A percentile compares a stretch with the other conserved stretches of the same genome.
Evolutionary conservation across 2,797 vertebrate genomes (phyloP).

Genomic region (Sebastes itinus): DNA sequence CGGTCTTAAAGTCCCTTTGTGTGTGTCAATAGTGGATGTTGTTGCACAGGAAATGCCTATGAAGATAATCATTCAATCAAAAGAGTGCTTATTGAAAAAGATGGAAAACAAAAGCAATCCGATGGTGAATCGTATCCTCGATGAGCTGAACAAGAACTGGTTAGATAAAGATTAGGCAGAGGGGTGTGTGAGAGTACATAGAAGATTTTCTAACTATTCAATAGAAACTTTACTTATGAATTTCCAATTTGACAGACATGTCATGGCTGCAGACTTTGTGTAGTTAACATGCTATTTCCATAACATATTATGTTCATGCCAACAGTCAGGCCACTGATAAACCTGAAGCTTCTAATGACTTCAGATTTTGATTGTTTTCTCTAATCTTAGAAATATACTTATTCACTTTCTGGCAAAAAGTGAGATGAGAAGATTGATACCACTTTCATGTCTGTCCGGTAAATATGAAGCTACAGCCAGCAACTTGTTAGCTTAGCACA

Average conservation of each 20-base stretch:
- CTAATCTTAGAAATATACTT: not conserved
- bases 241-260: not conserved
- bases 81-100: constrained; percentile 5
- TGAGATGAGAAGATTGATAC: not conserved
- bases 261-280: not conserved
- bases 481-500: not conserved
- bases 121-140: not conserved
- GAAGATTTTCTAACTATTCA: not conserved
- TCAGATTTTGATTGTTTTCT: not conserved
- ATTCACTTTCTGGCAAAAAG: not conserved
- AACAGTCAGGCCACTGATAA: not conserved
- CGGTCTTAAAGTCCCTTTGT: constrained; percentile 5
- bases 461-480: too few species aligned
- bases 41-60: constrained; percentile 36
- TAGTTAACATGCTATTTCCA: not conserved
- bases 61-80: constrained; percentile 13
- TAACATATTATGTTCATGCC: not conserved
- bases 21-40: not conserved
- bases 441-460: not conserved
- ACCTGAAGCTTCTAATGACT: not conserved
- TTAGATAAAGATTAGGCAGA: not conserved
- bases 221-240: not conserved
- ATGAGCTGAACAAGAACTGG: not conserved
- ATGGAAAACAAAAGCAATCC: not conserved
- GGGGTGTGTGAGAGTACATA: not conserved